Evolutionary conservation across 2,113 vertebrate species (phyloP).

Genomic region (Oriolus oriolus): DNA sequence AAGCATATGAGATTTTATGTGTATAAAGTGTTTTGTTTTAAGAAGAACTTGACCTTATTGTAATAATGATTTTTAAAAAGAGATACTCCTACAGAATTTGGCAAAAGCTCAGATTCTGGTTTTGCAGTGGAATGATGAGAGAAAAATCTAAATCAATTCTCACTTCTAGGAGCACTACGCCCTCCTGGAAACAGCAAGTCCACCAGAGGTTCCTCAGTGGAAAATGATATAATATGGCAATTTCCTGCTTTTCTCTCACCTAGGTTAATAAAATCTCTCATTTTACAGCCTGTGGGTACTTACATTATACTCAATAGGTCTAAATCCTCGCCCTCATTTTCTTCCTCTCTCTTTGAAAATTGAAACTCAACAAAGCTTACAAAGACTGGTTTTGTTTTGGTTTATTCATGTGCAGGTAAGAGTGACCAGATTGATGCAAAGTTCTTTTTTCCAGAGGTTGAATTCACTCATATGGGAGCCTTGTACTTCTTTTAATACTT

Average conservation of each 20-base stretch:
- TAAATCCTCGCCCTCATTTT: background rate
- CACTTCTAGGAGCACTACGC: background rate
- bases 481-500: background rate
- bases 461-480: background rate
- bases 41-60: background rate
- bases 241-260: slow-evolving; percentile 35
- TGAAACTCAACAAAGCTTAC: background rate
- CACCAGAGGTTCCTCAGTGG: background rate
- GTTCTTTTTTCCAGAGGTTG: background rate
- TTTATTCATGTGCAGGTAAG: background rate
- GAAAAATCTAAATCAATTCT: slow-evolving; percentile 44
- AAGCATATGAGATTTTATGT: background rate
- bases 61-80: background rate
- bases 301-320: background rate
- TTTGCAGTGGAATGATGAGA: background rate
- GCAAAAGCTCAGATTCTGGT: background rate
- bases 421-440: background rate
- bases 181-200: slow-evolving; percentile 11
- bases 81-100: background rate
- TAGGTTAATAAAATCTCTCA: background rate
- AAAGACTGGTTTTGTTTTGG: fast-evolving
- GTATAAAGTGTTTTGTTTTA: background rate
- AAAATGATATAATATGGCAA: slow-evolving; percentile 22
- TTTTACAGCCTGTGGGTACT: background rate
- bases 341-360: background rate